Base-by-base conservation (phyloP, 64 coral and sea anemone species). In the Porites australiensis region DNA sequence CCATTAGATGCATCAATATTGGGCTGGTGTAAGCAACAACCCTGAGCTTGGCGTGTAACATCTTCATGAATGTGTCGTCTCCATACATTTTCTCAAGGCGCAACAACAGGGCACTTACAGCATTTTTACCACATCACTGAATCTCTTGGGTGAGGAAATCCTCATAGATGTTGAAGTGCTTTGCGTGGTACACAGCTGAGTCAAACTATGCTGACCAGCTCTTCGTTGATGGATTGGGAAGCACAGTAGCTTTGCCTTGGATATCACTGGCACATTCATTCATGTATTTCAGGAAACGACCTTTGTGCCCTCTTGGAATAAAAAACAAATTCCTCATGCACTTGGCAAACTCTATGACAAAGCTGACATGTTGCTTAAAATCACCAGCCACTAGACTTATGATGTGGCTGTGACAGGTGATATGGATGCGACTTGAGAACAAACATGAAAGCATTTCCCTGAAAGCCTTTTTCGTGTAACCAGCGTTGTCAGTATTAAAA, bases 381-480 rank as follows among this genome's bases (percentile, higher is more conserved):
- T 95, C 93, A 58, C 23, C 57, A 16, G 81, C 82, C 44, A 87
- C 74, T 16, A 94, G 61, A 79, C 85, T 94, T 10, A 94, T 87
- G 90, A 85, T 75, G 64, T 90, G 87, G 46, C 93, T 94, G 14
- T 90, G 58, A 57, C 78, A 94, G 8, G 78, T 94, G n/a, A 90
- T 94, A 60, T 91, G 72, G 3, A 90, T 10, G 19, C 81, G 87
- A 16, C 10, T 3, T 4, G 93, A 43, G 49, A 85, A 95, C 54
- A 95, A 55, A n/a, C 44, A 72, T 18, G 52, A 90, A 3, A 95
- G 58, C 43, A 50, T 90, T 6, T 79, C 44, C 23, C 44, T 58
- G 12, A 91, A 95, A 13, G 93, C 73, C 20, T 85, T 95, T 51
- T 78, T 95, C 49, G 87, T 95, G 61, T 87, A 95, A 14, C 21